Conservation (phyloP, 1,140 invertebrate genomes). For the Zophobas atratus region DNA sequence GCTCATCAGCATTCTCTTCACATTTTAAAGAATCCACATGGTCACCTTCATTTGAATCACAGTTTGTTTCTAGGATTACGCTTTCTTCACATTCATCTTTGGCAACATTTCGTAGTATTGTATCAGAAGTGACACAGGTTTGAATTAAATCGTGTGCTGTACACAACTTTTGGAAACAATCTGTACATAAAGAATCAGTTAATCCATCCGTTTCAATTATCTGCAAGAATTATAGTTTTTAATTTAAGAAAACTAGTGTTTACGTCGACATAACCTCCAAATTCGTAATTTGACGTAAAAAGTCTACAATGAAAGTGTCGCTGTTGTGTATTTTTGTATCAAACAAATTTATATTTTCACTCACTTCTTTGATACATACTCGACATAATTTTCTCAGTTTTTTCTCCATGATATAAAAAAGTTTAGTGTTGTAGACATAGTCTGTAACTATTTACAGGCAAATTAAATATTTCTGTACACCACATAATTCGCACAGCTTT, state of each 20-base stretch:
- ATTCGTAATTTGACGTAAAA: conserved; percentile 56
- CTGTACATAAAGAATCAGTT: conserved; percentile 53
- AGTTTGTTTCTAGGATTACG: conserved; percentile 49
- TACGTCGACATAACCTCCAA: conserved; percentile 54
- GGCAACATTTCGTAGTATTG: conserved; percentile 49
- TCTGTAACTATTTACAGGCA: background rate
- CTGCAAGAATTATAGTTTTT: conserved; percentile 46
- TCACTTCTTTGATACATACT: conserved; percentile 55
- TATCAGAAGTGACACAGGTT: conserved; percentile 55
- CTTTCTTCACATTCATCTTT: conserved; percentile 50
- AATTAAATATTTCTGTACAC: background rate
- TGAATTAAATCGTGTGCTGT: conserved; percentile 51
- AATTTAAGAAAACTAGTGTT: conserved; percentile 10
- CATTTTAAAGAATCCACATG: conserved; percentile 7
- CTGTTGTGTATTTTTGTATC: conserved; percentile 49
- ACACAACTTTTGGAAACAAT: conserved; percentile 53
- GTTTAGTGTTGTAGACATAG: background rate
- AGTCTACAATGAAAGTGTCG: conserved; percentile 49
- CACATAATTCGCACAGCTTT: too few relatives aligned
- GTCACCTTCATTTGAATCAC: conserved; percentile 43
- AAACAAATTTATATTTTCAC: conserved; percentile 53
- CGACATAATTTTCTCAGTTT: conserved; percentile 56
- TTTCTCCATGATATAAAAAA: conserved; percentile 45
- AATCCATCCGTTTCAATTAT: conserved; percentile 54
- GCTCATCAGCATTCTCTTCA: conserved; percentile 17